Conservation (phyloP, 2,888 invertebrate genomes). For the Drosophila neonasuta region DNA sequence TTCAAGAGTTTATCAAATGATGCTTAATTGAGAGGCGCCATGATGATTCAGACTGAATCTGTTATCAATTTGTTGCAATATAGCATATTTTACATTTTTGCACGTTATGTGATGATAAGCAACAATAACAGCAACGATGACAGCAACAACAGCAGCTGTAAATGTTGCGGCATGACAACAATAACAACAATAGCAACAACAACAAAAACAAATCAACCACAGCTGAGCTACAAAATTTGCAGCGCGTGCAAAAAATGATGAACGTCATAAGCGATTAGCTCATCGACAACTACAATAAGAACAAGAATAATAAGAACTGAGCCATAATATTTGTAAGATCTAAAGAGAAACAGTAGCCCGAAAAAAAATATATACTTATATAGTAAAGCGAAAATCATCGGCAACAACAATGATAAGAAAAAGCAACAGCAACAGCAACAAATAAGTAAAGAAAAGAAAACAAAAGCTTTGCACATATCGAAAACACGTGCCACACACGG, state of each 20-base stretch:
- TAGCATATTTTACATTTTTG: conserved; percentile 61
- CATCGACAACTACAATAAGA: conserved; percentile 56
- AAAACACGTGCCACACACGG: conserved; percentile 60
- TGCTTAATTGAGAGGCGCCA: conserved; percentile 33
- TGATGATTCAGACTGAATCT: conserved; percentile 41
- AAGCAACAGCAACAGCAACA: conserved; percentile 15
- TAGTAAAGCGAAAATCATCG: conserved; percentile 33
- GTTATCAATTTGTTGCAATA: conserved; percentile 22
- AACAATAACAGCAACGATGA: conserved; percentile 1
- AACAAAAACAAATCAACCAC: conserved; percentile 28
- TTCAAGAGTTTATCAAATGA: conserved; percentile 19
- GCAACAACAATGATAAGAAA: conserved; percentile 30
- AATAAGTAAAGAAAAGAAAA: background rate
- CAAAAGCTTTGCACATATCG: conserved; percentile 42
- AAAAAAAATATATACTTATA: conserved; percentile 20
- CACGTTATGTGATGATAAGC: conserved; percentile 49
- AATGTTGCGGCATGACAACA: conserved; percentile 19
- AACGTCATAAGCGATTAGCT: conserved; percentile 69
- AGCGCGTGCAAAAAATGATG: conserved; percentile 65
- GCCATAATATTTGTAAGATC: conserved; percentile 54
- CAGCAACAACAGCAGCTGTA: conserved; percentile 25
- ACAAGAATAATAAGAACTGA: conserved; percentile 26
- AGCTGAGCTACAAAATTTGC: conserved; percentile 59
- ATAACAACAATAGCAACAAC: conserved; percentile 7
- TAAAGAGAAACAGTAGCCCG: conserved; percentile 12